Evolutionary conservation across 2,113 vertebrate genomes (phyloP).

Genomic region (Silurus glanis): DNA sequence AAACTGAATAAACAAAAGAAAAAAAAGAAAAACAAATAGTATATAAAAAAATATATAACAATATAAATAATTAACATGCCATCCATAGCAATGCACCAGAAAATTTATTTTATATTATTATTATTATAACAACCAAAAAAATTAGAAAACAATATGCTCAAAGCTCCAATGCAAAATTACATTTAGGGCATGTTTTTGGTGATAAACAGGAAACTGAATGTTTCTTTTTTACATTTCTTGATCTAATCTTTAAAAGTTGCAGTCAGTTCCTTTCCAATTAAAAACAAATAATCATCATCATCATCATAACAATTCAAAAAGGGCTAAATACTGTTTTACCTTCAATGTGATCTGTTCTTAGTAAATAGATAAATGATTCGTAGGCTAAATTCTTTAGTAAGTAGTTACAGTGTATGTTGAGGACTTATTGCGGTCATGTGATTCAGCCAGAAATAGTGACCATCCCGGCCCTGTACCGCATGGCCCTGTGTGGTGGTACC

Average conservation of each 20-base stretch:
- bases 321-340: neutral
- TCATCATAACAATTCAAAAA: neutral
- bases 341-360: neutral
- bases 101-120: too few relatives aligned
- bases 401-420: neutral
- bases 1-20: too few relatives aligned
- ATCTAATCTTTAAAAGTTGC: neutral
- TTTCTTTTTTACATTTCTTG: neutral
- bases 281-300: neutral
- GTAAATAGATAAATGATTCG: neutral
- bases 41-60: too few relatives aligned
- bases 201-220: neutral
- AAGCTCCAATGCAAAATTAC: too few relatives aligned
- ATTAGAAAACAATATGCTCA: too few relatives aligned
- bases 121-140: too few relatives aligned
- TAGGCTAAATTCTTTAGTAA: neutral
- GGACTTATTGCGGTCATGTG: neutral
- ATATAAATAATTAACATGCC: too few relatives aligned
- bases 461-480: constrained; percentile 65
- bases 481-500: constrained; percentile 78
- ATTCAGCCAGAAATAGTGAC: constrained; percentile 61
- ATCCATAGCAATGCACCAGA: too few relatives aligned
- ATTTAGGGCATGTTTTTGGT: neutral
- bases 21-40: too few relatives aligned
- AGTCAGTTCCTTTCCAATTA: neutral